Percentiles rank a stretch among this genome's conserved stretches.
Conservation (phyloP, 2,113 vertebrate species). For the Progne subis region DNA sequence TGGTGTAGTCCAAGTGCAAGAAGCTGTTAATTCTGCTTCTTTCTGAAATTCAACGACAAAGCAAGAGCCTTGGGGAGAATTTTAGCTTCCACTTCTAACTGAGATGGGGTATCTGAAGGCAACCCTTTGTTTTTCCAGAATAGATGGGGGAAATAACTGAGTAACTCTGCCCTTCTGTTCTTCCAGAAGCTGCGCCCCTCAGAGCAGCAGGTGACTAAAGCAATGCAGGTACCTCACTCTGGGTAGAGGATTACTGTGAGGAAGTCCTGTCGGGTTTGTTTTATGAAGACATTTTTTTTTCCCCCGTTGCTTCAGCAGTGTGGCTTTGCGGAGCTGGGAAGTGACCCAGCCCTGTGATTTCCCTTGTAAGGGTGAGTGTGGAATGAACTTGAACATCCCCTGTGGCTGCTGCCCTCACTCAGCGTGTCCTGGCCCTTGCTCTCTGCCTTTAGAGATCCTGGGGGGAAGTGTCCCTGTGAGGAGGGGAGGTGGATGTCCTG, state of each 20-base stretch:
- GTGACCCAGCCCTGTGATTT: neutral
- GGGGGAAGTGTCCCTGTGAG: neutral
- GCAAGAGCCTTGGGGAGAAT: neutral
- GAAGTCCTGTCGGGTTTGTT: conserved; percentile 16
- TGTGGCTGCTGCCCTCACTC: rapidly evolving
- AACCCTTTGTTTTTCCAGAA: neutral
- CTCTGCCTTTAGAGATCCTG: neutral
- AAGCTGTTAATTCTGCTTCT: neutral
- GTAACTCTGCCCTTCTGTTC: neutral
- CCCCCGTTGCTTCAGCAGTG: too few species aligned
- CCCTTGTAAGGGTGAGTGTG: neutral
- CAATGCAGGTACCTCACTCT: neutral
- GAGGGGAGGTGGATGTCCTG: neutral
- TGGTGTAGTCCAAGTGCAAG: neutral
- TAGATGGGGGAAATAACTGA: neutral
- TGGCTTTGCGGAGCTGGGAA: neutral
- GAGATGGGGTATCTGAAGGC: neutral
- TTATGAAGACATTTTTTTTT: neutral
- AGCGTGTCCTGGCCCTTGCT: rapidly evolving
- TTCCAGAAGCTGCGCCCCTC: neutral
- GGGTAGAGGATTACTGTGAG: neutral
- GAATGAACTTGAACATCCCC: neutral
- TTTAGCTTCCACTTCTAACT: neutral
- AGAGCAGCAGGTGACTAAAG: neutral
- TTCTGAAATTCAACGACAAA: neutral